phyloP scores from a whole-genome alignment of 2,113 vertebrate species.

The Ramphastos sulfuratus region DNA sequence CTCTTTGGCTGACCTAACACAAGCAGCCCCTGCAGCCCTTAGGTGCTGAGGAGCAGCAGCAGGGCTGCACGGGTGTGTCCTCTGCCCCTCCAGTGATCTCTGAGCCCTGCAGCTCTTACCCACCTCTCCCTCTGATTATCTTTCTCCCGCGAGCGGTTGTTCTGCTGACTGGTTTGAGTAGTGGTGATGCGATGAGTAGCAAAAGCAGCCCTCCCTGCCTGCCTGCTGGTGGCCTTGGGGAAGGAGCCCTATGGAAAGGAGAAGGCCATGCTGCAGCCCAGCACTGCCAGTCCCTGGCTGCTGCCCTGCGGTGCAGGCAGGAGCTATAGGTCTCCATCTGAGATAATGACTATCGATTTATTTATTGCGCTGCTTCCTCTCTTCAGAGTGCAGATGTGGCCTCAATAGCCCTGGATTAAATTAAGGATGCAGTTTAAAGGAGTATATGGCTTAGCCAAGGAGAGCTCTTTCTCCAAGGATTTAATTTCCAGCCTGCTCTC shows the following conservation, averaged over 20 bases:
- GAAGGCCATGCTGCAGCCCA: background rate
- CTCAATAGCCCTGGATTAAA: constrained; percentile 46
- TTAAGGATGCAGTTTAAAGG: constrained; percentile 45
- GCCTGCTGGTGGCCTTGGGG: background rate
- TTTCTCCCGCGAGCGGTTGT: background rate
- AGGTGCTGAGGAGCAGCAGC: background rate
- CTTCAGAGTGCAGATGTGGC: constrained; percentile 40
- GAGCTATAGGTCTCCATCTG: constrained; percentile 36
- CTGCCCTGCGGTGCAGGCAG: background rate
- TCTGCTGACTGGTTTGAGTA: background rate
- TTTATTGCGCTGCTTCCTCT: constrained; percentile 50
- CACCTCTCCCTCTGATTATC: background rate
- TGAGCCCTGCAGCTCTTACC: background rate
- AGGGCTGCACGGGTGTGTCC: background rate
- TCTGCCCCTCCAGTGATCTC: background rate
- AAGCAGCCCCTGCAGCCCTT: background rate
- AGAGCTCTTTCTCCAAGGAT: constrained; percentile 20
- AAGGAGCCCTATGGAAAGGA: background rate
- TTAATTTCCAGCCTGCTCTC: constrained; percentile 19
- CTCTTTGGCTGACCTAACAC: background rate
- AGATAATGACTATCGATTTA: constrained; percentile 46
- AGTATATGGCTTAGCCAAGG: constrained; percentile 26
- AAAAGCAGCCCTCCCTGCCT: background rate
- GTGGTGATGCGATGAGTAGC: background rate
- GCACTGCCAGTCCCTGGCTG: background rate